Conservation (phyloP, 2,113 vertebrate species). For the Hystrix cristata region DNA sequence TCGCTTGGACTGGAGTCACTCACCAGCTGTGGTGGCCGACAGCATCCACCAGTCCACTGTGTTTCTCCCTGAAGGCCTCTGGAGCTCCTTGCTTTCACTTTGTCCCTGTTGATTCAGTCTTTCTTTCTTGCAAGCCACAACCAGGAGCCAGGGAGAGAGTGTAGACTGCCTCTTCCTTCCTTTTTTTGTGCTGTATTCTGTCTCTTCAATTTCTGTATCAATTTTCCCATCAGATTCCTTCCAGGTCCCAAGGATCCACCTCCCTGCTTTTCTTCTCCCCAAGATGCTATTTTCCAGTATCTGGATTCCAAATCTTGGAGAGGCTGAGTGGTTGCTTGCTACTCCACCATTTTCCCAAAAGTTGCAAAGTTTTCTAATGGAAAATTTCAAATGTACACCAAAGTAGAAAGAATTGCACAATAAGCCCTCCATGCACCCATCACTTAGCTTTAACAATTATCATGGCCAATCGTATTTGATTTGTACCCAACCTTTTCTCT, state of each 20-base stretch:
- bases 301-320: neutral
- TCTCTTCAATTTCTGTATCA: neutral
- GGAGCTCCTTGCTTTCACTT: neutral
- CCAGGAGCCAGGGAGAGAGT: neutral
- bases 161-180: neutral
- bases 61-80: neutral
- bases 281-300: neutral
- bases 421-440: neutral
- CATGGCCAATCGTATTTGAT: conserved; percentile 34
- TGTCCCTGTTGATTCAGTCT: neutral
- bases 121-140: neutral
- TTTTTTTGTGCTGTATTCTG: neutral
- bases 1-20: too few species aligned
- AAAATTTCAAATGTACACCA: conserved; percentile 55
- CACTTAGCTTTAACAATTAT: conserved; percentile 15
- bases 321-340: neutral
- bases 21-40: too few species aligned
- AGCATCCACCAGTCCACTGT: neutral
- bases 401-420: neutral
- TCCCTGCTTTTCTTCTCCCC: neutral
- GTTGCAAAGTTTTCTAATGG: neutral
- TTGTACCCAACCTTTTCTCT: neutral
- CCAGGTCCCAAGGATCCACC: neutral
- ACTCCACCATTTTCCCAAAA: neutral
- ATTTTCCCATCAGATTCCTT: neutral